These are phyloP conservation scores for Alloscopus bannaensis DNA, from an alignment of 2,888 invertebrate species.

Conservation along the genomic window DNA sequence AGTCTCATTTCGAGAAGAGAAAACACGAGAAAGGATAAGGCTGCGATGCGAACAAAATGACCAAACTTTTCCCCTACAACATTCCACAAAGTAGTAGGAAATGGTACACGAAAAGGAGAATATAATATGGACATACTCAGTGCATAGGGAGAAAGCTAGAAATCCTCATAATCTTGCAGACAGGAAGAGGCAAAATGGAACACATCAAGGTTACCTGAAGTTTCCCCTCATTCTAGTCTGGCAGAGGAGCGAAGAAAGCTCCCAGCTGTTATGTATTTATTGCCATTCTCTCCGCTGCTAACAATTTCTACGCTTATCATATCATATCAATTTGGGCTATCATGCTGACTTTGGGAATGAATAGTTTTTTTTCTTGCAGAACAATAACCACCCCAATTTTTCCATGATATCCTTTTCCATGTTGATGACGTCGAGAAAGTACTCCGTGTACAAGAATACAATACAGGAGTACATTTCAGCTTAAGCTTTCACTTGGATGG, in stretches of 20 bases:
- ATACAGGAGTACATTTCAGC: not conserved
- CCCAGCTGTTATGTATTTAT: constrained; percentile 54
- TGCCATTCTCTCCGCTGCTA: constrained; percentile 40
- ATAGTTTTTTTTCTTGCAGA: too few relatives aligned
- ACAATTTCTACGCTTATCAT: constrained; percentile 53
- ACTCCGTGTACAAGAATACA: too few relatives aligned
- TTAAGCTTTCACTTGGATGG: not conserved
- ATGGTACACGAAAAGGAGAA: constrained; percentile 32
- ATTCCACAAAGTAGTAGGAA: constrained; percentile 22
- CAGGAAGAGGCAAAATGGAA: constrained; percentile 50
- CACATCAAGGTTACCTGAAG: constrained; percentile 50
- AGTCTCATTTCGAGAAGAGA: too few relatives aligned
- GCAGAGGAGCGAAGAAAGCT: constrained; percentile 9
- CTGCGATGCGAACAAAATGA: constrained; percentile 43
- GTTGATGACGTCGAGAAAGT: too few relatives aligned
- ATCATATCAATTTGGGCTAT: constrained; percentile 43
- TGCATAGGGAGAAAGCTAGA: too few relatives aligned
- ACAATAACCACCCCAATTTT: constrained; percentile 5
- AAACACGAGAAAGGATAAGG: constrained; percentile 29
- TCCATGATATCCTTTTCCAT: too few relatives aligned
- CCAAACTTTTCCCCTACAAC: constrained; percentile 38
- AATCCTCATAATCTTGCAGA: constrained; percentile 39
- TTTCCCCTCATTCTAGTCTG: constrained; percentile 1
- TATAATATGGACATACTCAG: too few relatives aligned
- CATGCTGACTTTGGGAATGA: constrained; percentile 29